These are phyloP conservation scores for Branchipolynoe longqiensis DNA, from an alignment of 2,888 invertebrate genomes.

Conservation along the genomic window DNA sequence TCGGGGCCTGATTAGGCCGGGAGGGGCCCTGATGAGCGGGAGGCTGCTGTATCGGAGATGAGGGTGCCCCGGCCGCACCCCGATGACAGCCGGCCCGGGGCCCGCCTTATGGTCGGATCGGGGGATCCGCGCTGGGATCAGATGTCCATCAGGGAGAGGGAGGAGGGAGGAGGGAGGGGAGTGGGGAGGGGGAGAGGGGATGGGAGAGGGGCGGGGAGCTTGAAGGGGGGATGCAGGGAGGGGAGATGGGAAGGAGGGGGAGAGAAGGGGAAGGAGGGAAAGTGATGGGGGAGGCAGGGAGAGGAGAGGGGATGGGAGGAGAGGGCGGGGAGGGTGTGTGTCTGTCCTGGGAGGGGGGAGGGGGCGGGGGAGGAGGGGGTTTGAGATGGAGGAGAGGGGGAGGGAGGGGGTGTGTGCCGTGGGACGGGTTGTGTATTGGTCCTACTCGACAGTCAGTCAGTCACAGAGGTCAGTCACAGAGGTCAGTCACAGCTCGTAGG, in stretches of 20 bases:
- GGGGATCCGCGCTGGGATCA: conserved; percentile 18
- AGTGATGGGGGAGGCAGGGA: neutral
- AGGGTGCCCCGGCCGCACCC: conserved; percentile 2
- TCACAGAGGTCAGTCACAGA: too few species aligned
- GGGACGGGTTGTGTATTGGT: too few species aligned
- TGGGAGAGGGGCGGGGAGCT: neutral
- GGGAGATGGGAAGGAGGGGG: neutral
- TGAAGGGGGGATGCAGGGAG: neutral
- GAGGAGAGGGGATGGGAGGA: neutral
- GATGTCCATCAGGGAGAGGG: conserved; percentile 29
- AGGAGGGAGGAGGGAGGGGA: neutral
- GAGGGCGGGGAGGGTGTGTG: neutral
- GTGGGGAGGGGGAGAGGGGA: neutral
- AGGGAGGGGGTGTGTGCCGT: too few species aligned
- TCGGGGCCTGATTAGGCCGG: conserved; percentile 39
- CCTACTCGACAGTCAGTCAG: too few species aligned
- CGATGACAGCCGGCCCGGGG: conserved; percentile 2
- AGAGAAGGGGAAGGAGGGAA: neutral
- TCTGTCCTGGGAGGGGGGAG: neutral
- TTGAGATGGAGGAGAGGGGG: too few species aligned
- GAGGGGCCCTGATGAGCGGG: conserved; percentile 16
- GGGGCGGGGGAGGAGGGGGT: neutral
- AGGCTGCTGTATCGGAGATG: conserved; percentile 44
- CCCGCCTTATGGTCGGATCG: neutral
- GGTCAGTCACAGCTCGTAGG: too few species aligned